Evolutionary conservation across 2,888 invertebrate species (phyloP), one percentile per base, ranked within the genome.

Genomic region (Erebia aethiops): DNA sequence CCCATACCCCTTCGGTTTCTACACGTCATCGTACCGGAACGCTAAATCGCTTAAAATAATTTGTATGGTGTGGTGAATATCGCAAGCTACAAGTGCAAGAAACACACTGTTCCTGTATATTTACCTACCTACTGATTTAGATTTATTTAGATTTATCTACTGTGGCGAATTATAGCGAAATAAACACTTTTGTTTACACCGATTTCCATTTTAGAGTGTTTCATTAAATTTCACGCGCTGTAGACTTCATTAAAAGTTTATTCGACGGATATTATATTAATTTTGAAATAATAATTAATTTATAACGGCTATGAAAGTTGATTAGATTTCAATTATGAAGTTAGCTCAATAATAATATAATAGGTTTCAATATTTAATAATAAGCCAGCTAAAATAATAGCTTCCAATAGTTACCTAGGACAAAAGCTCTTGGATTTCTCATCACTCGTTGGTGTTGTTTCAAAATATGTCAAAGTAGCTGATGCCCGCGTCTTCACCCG

Each of bases 241-340:
- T 64, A 64, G 64, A 64, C 64, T 64, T 35, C 41, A 54, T 64
- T 64, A 64, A 52, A 64, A 64, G 54, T 64, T 64, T 54, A 52
- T 35, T 35, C 18, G 14, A 21, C 21, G 46, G 46, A 21, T 49
- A 62, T 62, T 49, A 46, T 62, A 49, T 49, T 62, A 62, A 26
- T 62, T 62, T 49, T 18, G 49, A 26, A 49, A 62, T 62, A 62
- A 62, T 62, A 62, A 62, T 62, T 62, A 62, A 46, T 62, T 62
- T 49, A 62, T 62, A 46, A 49, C 21, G 11, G 61, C 43, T 49
- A 16, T 62, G 8, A 60, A 46, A 14, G 62, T 62, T 62, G 46
- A 62, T 62, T 62, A 62, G 62, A 62, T 62, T 62, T 61, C 61
- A 62, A 49, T 62, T 62, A 61, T 61, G 46, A 61, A 46, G 18